Conservation (phyloP, 2,797 vertebrate species). For the Sternotherus odoratus region DNA sequence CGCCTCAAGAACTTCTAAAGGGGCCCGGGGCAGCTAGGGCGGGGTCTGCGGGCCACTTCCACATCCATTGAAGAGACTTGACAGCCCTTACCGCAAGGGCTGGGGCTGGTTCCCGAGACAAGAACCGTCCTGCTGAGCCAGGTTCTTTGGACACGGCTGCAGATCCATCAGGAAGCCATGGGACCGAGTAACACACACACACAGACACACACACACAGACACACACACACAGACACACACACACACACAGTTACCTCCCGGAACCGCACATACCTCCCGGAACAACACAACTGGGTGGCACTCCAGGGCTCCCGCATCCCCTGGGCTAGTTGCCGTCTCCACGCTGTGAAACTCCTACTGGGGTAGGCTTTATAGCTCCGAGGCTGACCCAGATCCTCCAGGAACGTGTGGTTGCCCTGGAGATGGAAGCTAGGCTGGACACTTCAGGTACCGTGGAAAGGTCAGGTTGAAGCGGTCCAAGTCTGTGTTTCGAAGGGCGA, state of each 20-base stretch:
- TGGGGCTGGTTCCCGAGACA: background rate
- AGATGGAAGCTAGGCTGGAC: no score
- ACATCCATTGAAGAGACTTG: background rate
- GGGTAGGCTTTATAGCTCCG: background rate
- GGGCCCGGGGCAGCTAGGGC: no score
- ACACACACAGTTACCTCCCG: background rate
- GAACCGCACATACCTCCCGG: background rate
- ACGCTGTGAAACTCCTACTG: background rate
- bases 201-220: background rate
- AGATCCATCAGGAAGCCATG: background rate
- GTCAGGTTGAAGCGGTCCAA: background rate
- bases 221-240: background rate
- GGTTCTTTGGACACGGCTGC: background rate
- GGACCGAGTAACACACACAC: background rate
- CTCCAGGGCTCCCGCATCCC: background rate
- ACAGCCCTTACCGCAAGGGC: background rate
- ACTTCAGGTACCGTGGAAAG: background rate
- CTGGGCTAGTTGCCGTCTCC: background rate
- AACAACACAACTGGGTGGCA: background rate
- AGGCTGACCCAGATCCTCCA: background rate
- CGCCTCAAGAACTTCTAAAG: slow-evolving; percentile 89
- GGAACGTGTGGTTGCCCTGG: background rate
- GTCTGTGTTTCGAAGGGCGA: background rate
- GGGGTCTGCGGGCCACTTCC: background rate
- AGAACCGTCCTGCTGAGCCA: background rate